These are phyloP conservation scores for Stramonita haemastoma DNA, from an alignment of 2,888 invertebrate species.

Conservation along the genomic window DNA sequence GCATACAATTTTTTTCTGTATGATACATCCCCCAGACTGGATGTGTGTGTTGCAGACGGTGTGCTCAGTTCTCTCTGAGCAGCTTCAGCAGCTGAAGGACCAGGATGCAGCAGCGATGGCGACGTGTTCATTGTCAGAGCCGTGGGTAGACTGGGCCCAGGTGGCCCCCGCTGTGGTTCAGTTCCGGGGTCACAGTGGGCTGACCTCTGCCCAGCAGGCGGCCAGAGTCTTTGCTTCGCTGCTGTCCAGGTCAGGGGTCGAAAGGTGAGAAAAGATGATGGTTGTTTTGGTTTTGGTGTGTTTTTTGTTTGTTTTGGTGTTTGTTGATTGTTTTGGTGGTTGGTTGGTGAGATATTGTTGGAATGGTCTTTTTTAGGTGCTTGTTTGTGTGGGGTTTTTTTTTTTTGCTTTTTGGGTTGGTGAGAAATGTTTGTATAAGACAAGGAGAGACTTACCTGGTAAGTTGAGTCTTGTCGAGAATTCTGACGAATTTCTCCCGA, in stretches of 20 bases:
- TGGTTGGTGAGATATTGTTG: not conserved
- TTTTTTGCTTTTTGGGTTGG: too few relatives aligned
- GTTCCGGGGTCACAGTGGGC: conserved; percentile 15
- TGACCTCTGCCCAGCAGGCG: conserved; percentile 29
- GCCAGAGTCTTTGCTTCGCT: conserved; percentile 21
- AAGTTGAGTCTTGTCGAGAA: too few relatives aligned
- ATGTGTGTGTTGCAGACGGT: not conserved
- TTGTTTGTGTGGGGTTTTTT: too few relatives aligned
- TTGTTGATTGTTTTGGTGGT: not conserved
- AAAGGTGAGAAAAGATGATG: conserved; percentile 26
- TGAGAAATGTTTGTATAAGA: too few relatives aligned
- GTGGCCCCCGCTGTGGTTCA: conserved; percentile 24
- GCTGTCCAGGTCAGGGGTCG: conserved; percentile 3
- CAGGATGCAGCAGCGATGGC: not conserved
- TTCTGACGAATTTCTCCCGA: too few relatives aligned
- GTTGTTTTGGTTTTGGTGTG: not conserved
- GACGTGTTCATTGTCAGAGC: not conserved
- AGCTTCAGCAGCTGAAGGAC: conserved; percentile 7
- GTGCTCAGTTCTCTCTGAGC: conserved; percentile 33
- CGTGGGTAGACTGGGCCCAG: not conserved
- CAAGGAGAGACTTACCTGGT: too few relatives aligned
- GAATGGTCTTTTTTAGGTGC: too few relatives aligned
- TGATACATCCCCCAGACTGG: not conserved
- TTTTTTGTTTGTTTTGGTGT: not conserved
- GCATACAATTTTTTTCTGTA: too few relatives aligned